phyloP scores from a whole-genome alignment of 2,888 invertebrate species.

The Drosophila mimica region DNA sequence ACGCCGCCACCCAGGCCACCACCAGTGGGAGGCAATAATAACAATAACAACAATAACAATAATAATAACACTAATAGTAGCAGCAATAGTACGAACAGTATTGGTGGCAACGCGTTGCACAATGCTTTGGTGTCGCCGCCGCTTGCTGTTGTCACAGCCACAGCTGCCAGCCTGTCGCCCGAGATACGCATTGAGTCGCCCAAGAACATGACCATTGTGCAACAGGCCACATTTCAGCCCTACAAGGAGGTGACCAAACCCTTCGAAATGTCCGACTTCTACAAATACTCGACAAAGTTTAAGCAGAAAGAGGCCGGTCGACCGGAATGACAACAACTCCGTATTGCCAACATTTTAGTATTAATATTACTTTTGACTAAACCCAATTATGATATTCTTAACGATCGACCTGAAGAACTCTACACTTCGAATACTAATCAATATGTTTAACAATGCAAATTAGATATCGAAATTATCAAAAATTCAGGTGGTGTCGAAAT shows the following conservation, averaged over 20 bases:
- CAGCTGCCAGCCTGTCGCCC: slow-evolving; percentile 66
- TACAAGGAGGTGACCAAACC: slow-evolving; percentile 97
- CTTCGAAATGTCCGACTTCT: slow-evolving; percentile 99
- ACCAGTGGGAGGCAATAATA: slow-evolving; percentile 53
- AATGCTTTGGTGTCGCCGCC: slow-evolving; percentile 61
- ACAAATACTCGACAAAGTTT: slow-evolving; percentile 98
- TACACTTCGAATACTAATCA: slow-evolving; percentile 12
- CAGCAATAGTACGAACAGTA: slow-evolving; percentile 24
- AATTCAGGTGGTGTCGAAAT: slow-evolving; percentile 1
- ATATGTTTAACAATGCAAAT: slow-evolving; percentile 12
- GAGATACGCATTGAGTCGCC: slow-evolving; percentile 90
- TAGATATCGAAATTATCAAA: background rate
- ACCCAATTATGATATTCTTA: slow-evolving; percentile 24
- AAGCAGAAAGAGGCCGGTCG: slow-evolving; percentile 87
- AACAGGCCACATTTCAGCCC: slow-evolving; percentile 95
- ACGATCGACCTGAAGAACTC: background rate
- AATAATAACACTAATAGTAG: slow-evolving; percentile 29
- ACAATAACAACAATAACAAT: slow-evolving; percentile 27
- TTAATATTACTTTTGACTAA: slow-evolving; percentile 11
- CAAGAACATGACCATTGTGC: slow-evolving; percentile 93
- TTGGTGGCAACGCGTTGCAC: slow-evolving; percentile 36
- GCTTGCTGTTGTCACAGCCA: slow-evolving; percentile 50
- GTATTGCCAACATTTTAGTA: background rate
- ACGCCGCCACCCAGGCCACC: slow-evolving; percentile 70
- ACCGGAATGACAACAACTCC: slow-evolving; percentile 62